Base-by-base conservation (phyloP, 2,888 invertebrate species). In the Nebria brevicollis region DNA sequence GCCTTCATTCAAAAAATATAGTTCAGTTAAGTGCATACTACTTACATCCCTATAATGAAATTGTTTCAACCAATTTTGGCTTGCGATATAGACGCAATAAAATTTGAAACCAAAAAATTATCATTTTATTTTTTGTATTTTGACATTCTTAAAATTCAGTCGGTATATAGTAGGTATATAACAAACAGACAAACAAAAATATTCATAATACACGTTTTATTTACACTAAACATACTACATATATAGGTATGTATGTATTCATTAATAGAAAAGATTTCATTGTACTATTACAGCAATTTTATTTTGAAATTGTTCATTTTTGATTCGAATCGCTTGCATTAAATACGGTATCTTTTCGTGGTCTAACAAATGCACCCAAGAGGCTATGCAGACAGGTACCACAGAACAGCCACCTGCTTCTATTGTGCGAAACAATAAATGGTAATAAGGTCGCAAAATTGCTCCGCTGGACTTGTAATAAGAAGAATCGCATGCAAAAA, bases 291-390 rank as follows among this genome's bases (percentile, higher is more conserved):
- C 75, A 54, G 77, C 75, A 15, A 73, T 65, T 70, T 41, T 75
- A 54, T 54, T 54, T 70, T 82, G 77, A 83, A 82, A 80, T 88
- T 90, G 86, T 88, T 89, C 83, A 88, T 90, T 83, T 89, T 90
- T 89, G 88, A 90, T 77, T 88, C 91, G 87, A 87, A 94, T 89
- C 87, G 91, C 91, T 68, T 92, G 89, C 90, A 93, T 91, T 64
- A 95, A 87, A 86, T 92, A 94, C 0, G 93, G 92, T 82, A 93
- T 91, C 84, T 91, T 92, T 87, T 94, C 93, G 84, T 91, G 90
- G 68, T 91, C 89, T 0, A 91, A 89, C 6, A 94, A 87, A 2
- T 86, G 86, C 6, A 88, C 84, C 94, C 94, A 94, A 80, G 89
- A 88, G 66, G 85, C 86, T 13, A 89, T 84, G 85, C 92, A 91